Evolutionary conservation across 1,140 invertebrate genomes (phyloP).

Genomic region (Orchesella cincta): DNA sequence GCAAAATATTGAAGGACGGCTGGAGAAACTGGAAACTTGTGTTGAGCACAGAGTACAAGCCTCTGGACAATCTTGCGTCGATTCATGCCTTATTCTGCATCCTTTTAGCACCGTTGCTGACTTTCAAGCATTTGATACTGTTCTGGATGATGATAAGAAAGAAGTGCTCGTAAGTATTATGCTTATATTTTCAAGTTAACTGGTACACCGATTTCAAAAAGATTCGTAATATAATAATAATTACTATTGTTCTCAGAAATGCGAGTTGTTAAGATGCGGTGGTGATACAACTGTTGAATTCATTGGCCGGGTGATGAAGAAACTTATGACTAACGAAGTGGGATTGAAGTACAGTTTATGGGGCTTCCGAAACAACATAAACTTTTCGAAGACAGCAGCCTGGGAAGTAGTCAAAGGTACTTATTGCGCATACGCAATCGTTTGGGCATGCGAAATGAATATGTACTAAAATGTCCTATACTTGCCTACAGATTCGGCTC

Average conservation of each 20-base stretch:
- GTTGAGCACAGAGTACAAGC: too few species aligned
- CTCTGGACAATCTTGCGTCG: not conserved
- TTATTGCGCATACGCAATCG: too few species aligned
- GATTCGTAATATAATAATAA: not conserved
- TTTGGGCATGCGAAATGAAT: too few species aligned
- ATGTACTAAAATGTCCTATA: too few species aligned
- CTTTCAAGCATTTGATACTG: not conserved
- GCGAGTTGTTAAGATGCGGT: not conserved
- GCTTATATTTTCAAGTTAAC: not conserved
- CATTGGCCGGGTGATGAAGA: not conserved
- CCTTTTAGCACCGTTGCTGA: not conserved
- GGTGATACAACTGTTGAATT: not conserved
- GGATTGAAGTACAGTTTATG: not conserved
- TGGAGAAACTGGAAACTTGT: not conserved
- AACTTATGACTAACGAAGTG: not conserved
- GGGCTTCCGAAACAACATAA: not conserved
- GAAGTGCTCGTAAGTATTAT: not conserved
- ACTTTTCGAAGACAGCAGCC: not conserved
- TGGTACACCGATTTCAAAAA: not conserved
- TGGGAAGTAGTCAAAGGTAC: not conserved
- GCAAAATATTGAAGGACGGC: not conserved
- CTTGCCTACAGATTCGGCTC: too few species aligned
- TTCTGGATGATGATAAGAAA: not conserved
- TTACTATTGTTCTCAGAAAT: not conserved
- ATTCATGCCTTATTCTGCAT: too few species aligned